Conservation (phyloP, 1,140 invertebrate species). For the Papilio xuthus region DNA sequence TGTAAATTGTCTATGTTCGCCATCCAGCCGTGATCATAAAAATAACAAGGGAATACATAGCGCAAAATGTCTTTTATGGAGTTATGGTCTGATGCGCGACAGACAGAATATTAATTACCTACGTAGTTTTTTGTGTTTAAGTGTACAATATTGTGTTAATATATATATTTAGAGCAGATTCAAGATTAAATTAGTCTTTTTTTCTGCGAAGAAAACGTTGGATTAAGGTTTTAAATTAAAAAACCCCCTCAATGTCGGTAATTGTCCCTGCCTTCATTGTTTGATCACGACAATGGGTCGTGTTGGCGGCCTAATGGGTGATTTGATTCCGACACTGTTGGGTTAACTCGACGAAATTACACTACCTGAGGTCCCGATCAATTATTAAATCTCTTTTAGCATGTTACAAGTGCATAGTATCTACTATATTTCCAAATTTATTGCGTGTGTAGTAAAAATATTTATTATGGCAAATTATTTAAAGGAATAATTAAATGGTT, state of each 20-base stretch:
- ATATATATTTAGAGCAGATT: not conserved
- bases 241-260: not conserved
- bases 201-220: not conserved
- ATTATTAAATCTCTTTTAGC: not conserved
- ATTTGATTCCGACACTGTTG: constrained; percentile 19
- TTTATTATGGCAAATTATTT: too few species aligned
- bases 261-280: constrained; percentile 2
- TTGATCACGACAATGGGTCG: constrained; percentile 25
- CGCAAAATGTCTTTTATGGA: constrained; percentile 11
- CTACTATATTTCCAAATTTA: not conserved
- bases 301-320: constrained; percentile 17
- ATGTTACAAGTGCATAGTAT: not conserved
- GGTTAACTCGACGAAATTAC: constrained; percentile 16
- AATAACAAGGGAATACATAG: not conserved
- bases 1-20: not conserved
- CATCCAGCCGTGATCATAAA: not conserved
- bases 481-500: not conserved
- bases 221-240: constrained; percentile 13
- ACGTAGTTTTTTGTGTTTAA: not conserved
- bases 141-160: not conserved
- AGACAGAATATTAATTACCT: constrained; percentile 1
- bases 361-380: not conserved
- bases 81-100: constrained; percentile 12
- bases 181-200: not conserved
- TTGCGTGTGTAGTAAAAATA: too few species aligned